phyloP scores from a whole-genome alignment of 2,797 vertebrate genomes.

The Melanotaenia trifasciata region DNA sequence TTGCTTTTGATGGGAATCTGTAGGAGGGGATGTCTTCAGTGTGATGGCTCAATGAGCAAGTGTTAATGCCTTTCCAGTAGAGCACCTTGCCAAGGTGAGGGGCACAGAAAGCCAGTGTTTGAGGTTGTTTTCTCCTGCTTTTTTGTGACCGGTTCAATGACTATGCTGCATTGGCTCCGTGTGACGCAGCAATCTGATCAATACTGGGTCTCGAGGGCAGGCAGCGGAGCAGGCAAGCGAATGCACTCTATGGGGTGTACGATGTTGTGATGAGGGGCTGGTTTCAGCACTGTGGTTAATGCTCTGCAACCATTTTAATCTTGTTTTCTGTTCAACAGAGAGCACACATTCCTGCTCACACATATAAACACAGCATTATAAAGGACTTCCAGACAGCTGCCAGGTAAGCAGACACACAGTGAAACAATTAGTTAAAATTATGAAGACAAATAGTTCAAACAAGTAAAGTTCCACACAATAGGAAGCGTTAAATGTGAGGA shows the following conservation, averaged over 20 bases:
- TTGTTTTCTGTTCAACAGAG: neutral
- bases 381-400: neutral
- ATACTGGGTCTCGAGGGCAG: conserved; percentile 71
- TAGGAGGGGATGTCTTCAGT: neutral
- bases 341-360: neutral
- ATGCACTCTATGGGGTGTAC: conserved; percentile 38
- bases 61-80: conserved; percentile 8
- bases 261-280: conserved; percentile 36
- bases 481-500: too few relatives aligned
- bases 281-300: conserved; percentile 38
- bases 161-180: conserved; percentile 69
- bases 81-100: conserved; percentile 19
- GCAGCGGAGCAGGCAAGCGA: conserved; percentile 49
- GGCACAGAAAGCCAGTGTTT: conserved; percentile 18
- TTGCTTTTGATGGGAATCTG: conserved; percentile 25
- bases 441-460: neutral
- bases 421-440: neutral
- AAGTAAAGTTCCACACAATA: neutral
- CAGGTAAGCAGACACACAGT: neutral
- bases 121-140: conserved; percentile 38
- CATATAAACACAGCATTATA: neutral
- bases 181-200: conserved; percentile 68
- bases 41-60: conserved; percentile 13
- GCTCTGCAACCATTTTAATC: conserved; percentile 13
- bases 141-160: conserved; percentile 52